A percentile compares a stretch with the other conserved stretches of the same genome.
These are phyloP conservation scores for Tribolium madens DNA, from an alignment of 1,140 invertebrate genomes.

Conservation along the genomic window DNA sequence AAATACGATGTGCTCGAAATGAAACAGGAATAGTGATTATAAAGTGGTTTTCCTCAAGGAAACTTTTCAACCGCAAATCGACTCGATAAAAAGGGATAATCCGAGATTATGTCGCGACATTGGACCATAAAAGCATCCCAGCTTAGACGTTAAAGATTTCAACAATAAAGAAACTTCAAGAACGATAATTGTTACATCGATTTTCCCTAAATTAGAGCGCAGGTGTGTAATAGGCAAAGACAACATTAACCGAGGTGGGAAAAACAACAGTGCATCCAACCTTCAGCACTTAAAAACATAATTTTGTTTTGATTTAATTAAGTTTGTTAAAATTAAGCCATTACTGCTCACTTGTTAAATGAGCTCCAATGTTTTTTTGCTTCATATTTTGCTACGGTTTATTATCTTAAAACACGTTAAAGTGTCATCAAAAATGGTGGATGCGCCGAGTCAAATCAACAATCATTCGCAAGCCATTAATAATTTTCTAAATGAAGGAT, in stretches of 20 bases:
- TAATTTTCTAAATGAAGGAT: background rate
- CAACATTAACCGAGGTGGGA: too few relatives aligned
- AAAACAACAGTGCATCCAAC: too few relatives aligned
- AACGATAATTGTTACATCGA: too few relatives aligned
- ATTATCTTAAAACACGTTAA: too few relatives aligned
- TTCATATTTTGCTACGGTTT: too few relatives aligned
- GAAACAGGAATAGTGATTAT: constrained; percentile 14
- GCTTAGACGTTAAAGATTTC: background rate
- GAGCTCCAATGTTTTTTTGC: too few relatives aligned
- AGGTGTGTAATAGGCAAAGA: too few relatives aligned
- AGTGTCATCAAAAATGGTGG: background rate
- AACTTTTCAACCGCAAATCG: constrained; percentile 18
- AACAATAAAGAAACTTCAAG: too few relatives aligned
- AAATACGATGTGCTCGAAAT: constrained; percentile 10
- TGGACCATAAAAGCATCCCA: background rate
- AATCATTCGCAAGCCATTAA: background rate
- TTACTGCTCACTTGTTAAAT: too few relatives aligned
- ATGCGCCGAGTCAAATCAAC: background rate
- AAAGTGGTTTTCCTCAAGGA: constrained; percentile 2
- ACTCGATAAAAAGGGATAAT: constrained; percentile 25
- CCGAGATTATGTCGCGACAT: constrained; percentile 2
- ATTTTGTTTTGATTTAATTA: too few relatives aligned
- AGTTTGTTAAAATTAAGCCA: too few relatives aligned
- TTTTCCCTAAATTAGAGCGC: background rate
- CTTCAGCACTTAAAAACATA: too few relatives aligned